These are phyloP conservation scores for Peromyscus melanophrys DNA, from an alignment of 2,797 vertebrate genomes.

Conservation along the genomic window DNA sequence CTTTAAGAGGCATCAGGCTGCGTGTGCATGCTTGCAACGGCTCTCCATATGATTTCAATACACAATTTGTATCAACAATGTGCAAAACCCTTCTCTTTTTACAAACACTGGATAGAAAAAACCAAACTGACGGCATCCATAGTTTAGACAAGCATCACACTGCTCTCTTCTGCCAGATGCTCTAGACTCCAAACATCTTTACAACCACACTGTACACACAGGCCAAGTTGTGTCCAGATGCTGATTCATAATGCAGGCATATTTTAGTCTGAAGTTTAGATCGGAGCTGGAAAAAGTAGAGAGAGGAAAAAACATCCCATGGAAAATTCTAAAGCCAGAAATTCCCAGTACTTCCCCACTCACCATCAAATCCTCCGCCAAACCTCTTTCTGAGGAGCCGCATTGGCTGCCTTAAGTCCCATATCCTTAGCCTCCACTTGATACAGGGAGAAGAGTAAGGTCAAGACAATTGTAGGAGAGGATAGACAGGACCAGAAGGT, in stretches of 20 bases:
- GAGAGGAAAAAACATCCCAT: conserved; percentile 49
- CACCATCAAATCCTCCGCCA: background rate
- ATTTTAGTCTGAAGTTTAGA: conserved; percentile 58
- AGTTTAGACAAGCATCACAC: conserved; percentile 66
- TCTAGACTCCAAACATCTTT: conserved; percentile 34
- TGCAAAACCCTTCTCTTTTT: conserved; percentile 54
- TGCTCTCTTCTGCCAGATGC: conserved; percentile 51
- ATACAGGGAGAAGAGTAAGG: background rate
- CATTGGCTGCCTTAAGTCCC: background rate
- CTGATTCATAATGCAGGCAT: background rate
- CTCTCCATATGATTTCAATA: conserved; percentile 55
- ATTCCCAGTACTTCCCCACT: background rate
- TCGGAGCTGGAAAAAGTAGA: conserved; percentile 44
- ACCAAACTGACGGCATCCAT: conserved; percentile 55
- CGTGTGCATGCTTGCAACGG: background rate
- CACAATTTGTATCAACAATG: conserved; percentile 29
- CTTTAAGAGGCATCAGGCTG: background rate
- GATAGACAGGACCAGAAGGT: background rate
- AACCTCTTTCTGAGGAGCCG: conserved; percentile 1
- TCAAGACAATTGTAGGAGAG: background rate
- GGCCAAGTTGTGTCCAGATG: conserved; percentile 51
- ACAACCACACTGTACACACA: background rate
- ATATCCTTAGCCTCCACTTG: background rate
- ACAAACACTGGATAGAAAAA: conserved; percentile 66
- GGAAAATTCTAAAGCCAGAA: conserved; percentile 52